Conservation (phyloP, 2,113 vertebrate species). For the Stictonetta naevosa region DNA sequence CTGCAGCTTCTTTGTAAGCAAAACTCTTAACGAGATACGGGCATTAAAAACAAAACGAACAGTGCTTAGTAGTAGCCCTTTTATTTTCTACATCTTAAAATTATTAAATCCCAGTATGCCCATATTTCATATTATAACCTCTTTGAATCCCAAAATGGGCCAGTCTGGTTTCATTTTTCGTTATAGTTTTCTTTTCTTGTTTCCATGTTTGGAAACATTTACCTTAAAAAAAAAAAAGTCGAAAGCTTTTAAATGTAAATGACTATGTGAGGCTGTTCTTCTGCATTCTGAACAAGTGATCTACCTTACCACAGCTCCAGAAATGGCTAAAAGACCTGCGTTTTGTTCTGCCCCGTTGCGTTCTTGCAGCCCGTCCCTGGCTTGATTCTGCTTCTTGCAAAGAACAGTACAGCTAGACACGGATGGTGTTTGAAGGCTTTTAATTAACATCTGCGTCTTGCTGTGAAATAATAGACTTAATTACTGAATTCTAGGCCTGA, state of each 20-base stretch:
- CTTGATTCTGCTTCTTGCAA: background rate
- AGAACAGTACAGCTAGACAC: background rate
- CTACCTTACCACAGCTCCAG: background rate
- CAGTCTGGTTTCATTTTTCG: background rate
- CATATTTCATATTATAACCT: background rate
- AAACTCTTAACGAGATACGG: background rate
- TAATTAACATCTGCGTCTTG: background rate
- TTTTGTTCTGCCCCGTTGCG: background rate
- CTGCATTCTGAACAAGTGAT: background rate
- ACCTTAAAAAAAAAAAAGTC: background rate
- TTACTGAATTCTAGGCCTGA: background rate
- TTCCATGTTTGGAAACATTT: conserved; percentile 1
- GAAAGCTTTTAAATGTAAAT: background rate
- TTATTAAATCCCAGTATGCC: background rate
- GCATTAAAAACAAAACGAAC: background rate
- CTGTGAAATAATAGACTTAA: background rate
- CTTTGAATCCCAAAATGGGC: background rate
- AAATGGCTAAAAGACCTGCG: background rate
- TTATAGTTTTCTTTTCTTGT: background rate
- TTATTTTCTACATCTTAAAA: conserved; percentile 35
- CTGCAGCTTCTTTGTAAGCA: background rate
- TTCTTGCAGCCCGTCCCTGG: background rate
- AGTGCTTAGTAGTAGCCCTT: background rate
- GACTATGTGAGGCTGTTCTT: background rate
- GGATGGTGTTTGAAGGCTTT: background rate